Evolutionary conservation across 2,888 invertebrate genomes (phyloP).

Genomic region (Notodonta ziczac): DNA sequence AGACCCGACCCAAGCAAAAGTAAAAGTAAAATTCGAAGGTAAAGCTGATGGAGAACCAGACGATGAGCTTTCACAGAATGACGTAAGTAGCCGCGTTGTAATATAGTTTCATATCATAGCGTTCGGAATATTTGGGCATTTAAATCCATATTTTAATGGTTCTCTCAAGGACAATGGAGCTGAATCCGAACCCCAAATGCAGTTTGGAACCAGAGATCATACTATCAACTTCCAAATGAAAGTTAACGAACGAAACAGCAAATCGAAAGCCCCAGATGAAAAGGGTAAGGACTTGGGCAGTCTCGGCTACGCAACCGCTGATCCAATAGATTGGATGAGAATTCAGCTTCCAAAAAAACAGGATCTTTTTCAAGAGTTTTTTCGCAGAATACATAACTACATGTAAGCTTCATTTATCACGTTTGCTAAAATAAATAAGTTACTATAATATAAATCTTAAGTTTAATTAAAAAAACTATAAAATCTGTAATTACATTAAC

Average conservation of each 20-base stretch:
- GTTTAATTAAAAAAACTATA: too few species aligned
- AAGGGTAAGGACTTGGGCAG: conserved; percentile 79
- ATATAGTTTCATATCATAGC: background rate
- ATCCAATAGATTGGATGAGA: conserved; percentile 86
- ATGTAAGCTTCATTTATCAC: conserved; percentile 77
- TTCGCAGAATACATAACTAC: conserved; percentile 86
- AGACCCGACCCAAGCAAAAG: conserved; percentile 87
- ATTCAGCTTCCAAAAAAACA: conserved; percentile 87
- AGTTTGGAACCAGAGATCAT: conserved; percentile 49
- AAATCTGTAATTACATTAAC: too few species aligned
- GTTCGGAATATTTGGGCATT: background rate
- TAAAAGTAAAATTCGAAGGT: conserved; percentile 84
- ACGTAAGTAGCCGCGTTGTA: conserved; percentile 40
- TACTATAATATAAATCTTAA: too few species aligned
- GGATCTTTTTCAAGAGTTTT: conserved; percentile 87
- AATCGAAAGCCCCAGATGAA: conserved; percentile 51
- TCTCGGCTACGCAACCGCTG: conserved; percentile 83
- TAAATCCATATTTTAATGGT: conserved; percentile 5
- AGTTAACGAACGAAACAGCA: conserved; percentile 32
- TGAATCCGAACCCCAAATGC: conserved; percentile 51
- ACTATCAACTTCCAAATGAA: conserved; percentile 34
- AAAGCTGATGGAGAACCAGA: conserved; percentile 60
- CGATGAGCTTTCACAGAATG: conserved; percentile 47
- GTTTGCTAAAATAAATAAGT: background rate
- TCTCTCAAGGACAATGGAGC: conserved; percentile 46